Evolutionary conservation across 2,888 invertebrate genomes (phyloP), one percentile per base, ranked within the genome.

Genomic region (Cartodere bifasciata): DNA sequence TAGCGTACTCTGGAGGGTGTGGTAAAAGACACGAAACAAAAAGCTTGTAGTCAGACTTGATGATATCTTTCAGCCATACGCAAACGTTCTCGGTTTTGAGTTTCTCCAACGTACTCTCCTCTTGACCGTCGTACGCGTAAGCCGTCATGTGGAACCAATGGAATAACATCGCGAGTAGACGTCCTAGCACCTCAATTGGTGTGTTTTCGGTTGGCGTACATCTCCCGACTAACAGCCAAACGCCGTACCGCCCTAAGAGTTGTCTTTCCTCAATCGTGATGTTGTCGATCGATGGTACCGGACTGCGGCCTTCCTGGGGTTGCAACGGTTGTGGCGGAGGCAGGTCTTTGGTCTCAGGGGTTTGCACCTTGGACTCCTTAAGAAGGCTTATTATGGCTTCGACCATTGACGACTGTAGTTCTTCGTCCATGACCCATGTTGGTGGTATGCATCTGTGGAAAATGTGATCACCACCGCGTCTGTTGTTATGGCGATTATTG

Each of bases 91-190:
- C 86, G 24, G 80, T 77, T 61, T 95, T 95, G 24, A 95, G 60
- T 57, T 86, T 82, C 61, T 95, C 94, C 38, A 94, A 72, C 6
- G 85, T 78, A 56, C 81, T 84, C 42, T 92, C 92, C 29, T 74
- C 74, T 55, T 80, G 78, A 87, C 90, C 88, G 62, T 94, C 91
- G 52, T 90, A 91, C 5, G 95, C 79, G 59, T 88, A 91, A 2
- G 95, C 92, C 10, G 97, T 98, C 48, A 92, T 85, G 62, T 97
- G 90, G 66, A 97, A 99, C 98, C 98, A 98, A 60, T 97, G 94
- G 63, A 97, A 98, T 40, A 98, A 70, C 72, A 95, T 94, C 16
- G 92, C 87, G 28, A 98, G 69, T 46, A 99, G 70, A 38, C 95
- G 71, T 4, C 95, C 95, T 29, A 97, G 67, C 31, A 81, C 71